Percentiles rank a stretch among this genome's conserved stretches.
These are phyloP conservation scores for Pseudotriccus pelzelni DNA, from an alignment of 2,797 vertebrate genomes.

Conservation along the genomic window DNA sequence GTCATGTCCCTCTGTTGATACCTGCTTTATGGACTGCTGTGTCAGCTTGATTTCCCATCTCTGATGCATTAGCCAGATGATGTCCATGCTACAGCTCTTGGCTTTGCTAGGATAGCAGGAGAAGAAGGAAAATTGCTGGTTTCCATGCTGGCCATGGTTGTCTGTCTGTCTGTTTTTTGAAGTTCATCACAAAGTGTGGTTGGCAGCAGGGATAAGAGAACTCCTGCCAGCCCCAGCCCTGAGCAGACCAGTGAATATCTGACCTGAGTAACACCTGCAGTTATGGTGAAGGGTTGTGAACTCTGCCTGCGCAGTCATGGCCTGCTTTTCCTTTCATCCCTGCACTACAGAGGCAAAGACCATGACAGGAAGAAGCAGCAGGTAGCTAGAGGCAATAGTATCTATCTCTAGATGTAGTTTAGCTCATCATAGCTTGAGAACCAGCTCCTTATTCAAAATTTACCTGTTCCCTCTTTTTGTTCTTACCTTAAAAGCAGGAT, in stretches of 20 bases:
- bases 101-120: not conserved
- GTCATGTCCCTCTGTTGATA: not conserved
- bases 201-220: not conserved
- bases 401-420: not conserved
- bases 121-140: not conserved
- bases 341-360: not conserved
- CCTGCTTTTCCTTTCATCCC: not conserved
- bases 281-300: not conserved
- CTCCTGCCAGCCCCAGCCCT: not conserved
- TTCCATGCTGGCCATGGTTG: not conserved
- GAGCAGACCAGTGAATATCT: not conserved
- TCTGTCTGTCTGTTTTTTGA: not conserved
- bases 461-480: not conserved
- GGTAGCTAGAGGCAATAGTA: not conserved
- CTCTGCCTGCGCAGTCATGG: fast-evolving
- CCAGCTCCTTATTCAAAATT: not conserved
- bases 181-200: not conserved
- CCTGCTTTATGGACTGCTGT: not conserved
- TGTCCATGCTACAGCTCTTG: not conserved
- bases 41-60: not conserved
- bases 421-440: not conserved
- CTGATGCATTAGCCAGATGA: not conserved
- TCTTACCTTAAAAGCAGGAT: not conserved
- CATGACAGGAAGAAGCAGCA: not conserved
- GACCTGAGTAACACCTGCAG: not conserved